Evolutionary conservation across 2,113 vertebrate genomes (phyloP).

Genomic region (Pedetes capensis): DNA sequence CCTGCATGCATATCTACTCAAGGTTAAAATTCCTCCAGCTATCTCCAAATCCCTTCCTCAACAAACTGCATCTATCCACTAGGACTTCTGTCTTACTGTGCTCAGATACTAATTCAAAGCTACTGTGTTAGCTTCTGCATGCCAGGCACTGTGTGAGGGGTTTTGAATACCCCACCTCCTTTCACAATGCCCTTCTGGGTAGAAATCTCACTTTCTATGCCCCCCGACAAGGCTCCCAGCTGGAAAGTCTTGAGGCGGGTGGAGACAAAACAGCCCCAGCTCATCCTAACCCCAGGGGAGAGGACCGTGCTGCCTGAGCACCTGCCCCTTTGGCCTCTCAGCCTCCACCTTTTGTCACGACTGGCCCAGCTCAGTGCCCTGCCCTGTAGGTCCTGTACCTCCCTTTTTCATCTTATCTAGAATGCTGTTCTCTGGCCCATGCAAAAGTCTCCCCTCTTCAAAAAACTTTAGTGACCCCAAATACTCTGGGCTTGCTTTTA

Average conservation of each 20-base stretch:
- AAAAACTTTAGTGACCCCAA: neutral
- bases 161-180: neutral
- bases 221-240: neutral
- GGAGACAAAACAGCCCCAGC: neutral
- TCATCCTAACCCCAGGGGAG: no score
- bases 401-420: neutral
- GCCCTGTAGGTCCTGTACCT: no score
- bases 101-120: neutral
- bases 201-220: neutral
- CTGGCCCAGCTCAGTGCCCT: neutral
- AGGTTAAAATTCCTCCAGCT: neutral
- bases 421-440: neutral
- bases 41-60: no score
- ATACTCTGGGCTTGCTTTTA: neutral
- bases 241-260: no score
- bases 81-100: neutral
- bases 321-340: neutral
- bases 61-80: no score
- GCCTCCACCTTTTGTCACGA: neutral
- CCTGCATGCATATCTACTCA: no score
- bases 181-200: neutral
- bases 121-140: rapidly evolving
- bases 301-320: no score
- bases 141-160: neutral
- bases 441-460: neutral